phyloP scores from a whole-genome alignment of 2,888 invertebrate genomes.

The Agrochola circellaris region DNA sequence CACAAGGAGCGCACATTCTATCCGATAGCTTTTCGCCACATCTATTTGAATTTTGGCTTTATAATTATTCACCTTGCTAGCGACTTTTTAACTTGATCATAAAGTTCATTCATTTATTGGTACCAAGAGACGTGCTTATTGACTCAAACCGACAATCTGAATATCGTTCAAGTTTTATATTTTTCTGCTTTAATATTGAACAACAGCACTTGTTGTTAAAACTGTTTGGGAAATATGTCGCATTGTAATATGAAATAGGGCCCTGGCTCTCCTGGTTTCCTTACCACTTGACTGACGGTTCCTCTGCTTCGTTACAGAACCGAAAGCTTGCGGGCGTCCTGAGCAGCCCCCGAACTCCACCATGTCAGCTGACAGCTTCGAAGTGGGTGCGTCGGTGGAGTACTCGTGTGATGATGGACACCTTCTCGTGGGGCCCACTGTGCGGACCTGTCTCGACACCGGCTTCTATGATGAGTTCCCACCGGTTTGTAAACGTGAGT shows the following conservation, averaged over 20 bases:
- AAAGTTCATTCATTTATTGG: neutral
- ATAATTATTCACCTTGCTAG: neutral
- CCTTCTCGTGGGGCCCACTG: constrained; percentile 95
- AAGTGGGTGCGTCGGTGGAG: constrained; percentile 95
- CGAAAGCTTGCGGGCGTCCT: constrained; percentile 97
- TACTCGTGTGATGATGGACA: constrained; percentile 97
- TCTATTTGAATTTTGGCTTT: neutral
- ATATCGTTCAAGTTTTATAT: no score
- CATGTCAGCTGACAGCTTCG: constrained; percentile 94
- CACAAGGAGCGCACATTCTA: neutral
- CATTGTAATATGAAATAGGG: neutral
- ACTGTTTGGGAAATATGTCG: neutral
- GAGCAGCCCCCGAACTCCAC: constrained; percentile 98
- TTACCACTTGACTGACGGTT: neutral
- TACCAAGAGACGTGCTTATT: no score
- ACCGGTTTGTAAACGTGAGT: constrained; percentile 97
- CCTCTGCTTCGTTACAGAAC: constrained; percentile 90
- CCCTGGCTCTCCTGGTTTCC: no score
- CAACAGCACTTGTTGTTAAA: no score
- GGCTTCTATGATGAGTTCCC: constrained; percentile 98
- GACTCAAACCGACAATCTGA: no score
- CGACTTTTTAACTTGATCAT: neutral
- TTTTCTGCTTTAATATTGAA: neutral
- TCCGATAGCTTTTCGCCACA: neutral
- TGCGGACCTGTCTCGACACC: constrained; percentile 96